Conservation (phyloP, 2,797 vertebrate species). For the Melanotaenia parkinsoni region DNA sequence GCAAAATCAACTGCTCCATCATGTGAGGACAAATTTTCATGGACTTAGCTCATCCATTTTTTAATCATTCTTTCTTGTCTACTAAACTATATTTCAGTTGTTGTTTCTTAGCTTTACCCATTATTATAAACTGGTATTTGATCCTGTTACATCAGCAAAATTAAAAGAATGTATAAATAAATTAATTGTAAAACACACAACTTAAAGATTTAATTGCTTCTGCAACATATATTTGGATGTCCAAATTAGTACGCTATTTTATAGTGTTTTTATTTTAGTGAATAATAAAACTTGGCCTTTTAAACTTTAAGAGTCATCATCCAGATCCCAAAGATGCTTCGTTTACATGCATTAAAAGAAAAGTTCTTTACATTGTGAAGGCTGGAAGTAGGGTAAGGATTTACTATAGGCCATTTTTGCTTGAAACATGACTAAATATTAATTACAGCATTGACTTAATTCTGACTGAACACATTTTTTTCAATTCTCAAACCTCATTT, state of each 20-base stretch:
- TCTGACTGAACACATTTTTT: neutral
- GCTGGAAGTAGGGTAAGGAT: too few relatives aligned
- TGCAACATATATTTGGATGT: too few relatives aligned
- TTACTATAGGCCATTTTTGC: neutral
- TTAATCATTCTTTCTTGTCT: neutral
- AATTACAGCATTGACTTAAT: neutral
- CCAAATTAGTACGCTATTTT: too few relatives aligned
- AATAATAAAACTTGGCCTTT: neutral
- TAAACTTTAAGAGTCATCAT: neutral
- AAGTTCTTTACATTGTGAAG: neutral
- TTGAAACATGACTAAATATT: neutral
- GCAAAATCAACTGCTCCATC: slow-evolving; percentile 20
- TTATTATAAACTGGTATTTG: neutral
- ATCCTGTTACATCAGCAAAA: neutral
- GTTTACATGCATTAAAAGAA: neutral
- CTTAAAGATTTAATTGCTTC: neutral
- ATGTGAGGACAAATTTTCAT: slow-evolving; percentile 10
- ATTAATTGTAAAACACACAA: neutral
- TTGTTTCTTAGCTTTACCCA: neutral
- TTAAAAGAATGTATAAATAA: neutral
- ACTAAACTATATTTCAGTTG: neutral
- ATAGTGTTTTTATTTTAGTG: too few relatives aligned
- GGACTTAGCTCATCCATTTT: neutral
- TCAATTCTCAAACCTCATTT: neutral
- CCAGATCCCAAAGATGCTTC: neutral